Percentiles rank a stretch among this genome's conserved stretches.
These are phyloP conservation scores for Chunga burmeisteri DNA, from an alignment of 2,113 vertebrate species.

Conservation along the genomic window DNA sequence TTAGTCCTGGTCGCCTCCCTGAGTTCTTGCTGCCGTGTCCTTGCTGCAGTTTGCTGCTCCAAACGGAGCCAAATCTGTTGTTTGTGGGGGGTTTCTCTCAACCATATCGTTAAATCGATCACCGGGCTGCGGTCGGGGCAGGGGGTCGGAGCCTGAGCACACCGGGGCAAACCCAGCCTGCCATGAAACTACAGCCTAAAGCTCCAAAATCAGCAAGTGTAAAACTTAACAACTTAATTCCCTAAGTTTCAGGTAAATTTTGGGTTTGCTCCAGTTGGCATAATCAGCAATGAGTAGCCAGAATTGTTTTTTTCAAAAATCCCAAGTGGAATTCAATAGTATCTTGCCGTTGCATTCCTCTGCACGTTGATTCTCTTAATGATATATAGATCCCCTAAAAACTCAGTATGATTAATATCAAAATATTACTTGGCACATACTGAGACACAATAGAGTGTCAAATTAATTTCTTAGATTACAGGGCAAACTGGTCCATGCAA, in stretches of 20 bases:
- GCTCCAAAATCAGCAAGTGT: not conserved
- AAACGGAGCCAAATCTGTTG: not conserved
- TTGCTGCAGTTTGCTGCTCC: not conserved
- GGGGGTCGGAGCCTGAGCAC: not conserved
- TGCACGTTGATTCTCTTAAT: not conserved
- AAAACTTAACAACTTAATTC: not conserved
- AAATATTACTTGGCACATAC: not conserved
- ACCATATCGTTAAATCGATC: accelerated
- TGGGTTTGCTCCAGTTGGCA: not conserved
- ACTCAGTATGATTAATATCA: not conserved
- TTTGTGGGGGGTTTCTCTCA: not conserved
- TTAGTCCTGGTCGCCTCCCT: not conserved
- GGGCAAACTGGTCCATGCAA: not conserved
- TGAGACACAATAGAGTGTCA: not conserved
- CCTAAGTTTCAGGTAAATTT: not conserved
- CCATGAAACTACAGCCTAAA: not conserved
- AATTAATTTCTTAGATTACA: not conserved
- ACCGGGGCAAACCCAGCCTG: not conserved
- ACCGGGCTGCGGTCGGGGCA: not conserved
- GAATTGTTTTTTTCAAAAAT: not conserved
- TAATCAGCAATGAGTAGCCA: not conserved
- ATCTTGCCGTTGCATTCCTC: not conserved
- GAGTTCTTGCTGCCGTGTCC: not conserved
- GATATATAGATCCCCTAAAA: not conserved
- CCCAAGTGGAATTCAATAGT: not conserved